Percentiles rank a stretch among this genome's conserved stretches.
phyloP scores from a whole-genome alignment of 2,113 vertebrate genomes.

The Aythya baeri region DNA sequence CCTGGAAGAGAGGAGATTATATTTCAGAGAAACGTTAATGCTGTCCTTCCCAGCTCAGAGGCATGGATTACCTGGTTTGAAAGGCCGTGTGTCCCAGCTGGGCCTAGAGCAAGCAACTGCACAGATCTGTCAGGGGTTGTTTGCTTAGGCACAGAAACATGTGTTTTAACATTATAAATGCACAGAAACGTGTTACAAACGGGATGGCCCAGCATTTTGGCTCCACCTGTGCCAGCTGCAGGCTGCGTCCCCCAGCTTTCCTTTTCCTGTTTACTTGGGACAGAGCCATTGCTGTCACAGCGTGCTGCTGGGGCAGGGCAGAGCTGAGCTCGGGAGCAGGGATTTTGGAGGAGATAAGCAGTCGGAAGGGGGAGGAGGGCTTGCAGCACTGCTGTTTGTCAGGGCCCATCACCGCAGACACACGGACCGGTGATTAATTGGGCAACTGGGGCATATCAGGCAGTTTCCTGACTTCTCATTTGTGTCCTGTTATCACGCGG shows the following conservation, averaged over 20 bases:
- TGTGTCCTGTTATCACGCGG: neutral
- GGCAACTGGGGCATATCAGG: neutral
- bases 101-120: neutral
- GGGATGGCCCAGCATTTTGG: fast-evolving
- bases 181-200: no score
- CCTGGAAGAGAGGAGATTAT: neutral
- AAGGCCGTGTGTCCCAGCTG: neutral
- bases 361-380: neutral
- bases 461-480: neutral
- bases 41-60: neutral
- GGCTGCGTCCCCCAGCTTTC: neutral
- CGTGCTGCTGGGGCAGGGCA: fast-evolving
- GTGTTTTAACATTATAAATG: no score
- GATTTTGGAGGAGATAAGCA: neutral
- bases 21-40: neutral
- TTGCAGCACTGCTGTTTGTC: neutral
- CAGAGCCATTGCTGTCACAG: neutral
- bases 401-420: neutral
- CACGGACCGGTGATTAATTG: neutral
- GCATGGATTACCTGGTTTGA: no score
- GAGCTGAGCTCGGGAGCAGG: neutral
- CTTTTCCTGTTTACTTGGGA: neutral
- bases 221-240: neutral
- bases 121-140: fast-evolving
- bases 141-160: neutral